Conservation (phyloP, 2,113 vertebrate genomes). For the Chaetorhynchus papuensis region DNA sequence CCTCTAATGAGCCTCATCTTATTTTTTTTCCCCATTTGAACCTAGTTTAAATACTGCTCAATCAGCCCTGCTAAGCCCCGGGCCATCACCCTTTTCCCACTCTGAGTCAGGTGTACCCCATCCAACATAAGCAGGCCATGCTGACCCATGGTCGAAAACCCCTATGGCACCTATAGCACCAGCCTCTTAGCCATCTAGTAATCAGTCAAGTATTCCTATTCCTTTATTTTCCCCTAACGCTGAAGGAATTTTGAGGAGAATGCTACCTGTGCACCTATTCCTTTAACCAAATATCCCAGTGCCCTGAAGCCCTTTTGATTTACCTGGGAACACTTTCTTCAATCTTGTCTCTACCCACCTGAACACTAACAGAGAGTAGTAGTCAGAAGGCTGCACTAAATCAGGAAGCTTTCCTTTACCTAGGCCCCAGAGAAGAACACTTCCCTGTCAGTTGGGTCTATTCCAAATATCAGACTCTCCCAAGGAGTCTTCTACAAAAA, state of each 20-base stretch:
- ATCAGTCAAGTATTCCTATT: neutral
- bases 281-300: neutral
- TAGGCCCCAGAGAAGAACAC: neutral
- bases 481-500: neutral
- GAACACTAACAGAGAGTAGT: neutral
- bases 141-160: neutral
- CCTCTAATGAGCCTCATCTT: neutral
- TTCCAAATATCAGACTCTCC: neutral
- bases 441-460: neutral
- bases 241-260: neutral
- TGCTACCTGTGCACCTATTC: neutral
- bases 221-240: neutral
- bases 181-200: neutral
- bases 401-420: neutral
- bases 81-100: neutral
- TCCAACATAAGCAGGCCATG: neutral
- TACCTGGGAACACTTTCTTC: neutral
- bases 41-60: neutral
- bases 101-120: neutral
- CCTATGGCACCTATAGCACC: neutral
- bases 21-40: neutral
- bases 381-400: neutral
- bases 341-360: neutral
- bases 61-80: neutral
- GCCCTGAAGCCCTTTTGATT: neutral